phyloP scores from a whole-genome alignment of 1,140 invertebrate genomes.

The Saccostrea glomerata region DNA sequence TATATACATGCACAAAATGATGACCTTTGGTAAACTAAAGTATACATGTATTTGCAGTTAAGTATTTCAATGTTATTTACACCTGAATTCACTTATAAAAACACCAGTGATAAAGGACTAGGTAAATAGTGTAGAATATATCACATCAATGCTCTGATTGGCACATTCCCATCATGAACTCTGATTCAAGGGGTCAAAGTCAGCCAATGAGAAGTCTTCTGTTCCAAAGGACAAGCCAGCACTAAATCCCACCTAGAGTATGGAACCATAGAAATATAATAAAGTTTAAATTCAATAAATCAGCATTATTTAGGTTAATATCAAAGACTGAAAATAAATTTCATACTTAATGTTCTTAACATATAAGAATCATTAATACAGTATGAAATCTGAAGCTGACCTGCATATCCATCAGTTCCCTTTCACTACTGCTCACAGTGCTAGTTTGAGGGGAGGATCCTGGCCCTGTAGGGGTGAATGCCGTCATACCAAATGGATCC shows the following conservation, averaged over 20 bases:
- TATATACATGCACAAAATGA: background rate
- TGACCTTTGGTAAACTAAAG: background rate
- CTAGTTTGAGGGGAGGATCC: slow-evolving; percentile 59
- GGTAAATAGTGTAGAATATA: background rate
- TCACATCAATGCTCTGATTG: slow-evolving; percentile 34
- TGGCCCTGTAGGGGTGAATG: slow-evolving; percentile 82
- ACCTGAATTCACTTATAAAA: background rate
- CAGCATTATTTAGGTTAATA: no score
- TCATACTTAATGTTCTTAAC: no score
- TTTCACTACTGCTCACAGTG: slow-evolving; percentile 53
- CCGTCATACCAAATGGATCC: slow-evolving; percentile 90
- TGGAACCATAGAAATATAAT: background rate
- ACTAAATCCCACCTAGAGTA: slow-evolving; percentile 88
- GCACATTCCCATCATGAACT: slow-evolving; percentile 25
- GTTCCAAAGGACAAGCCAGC: slow-evolving; percentile 88
- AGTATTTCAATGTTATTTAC: background rate
- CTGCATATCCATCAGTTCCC: slow-evolving; percentile 90
- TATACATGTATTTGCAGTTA: background rate
- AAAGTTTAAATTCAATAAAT: no score
- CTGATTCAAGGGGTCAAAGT: slow-evolving; percentile 86
- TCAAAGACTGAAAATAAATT: no score
- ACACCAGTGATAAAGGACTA: slow-evolving; percentile 14
- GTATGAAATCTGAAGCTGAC: slow-evolving; percentile 76
- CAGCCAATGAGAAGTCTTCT: slow-evolving; percentile 91
- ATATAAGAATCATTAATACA: background rate